These are phyloP conservation scores for Heliconius hermathena DNA, from an alignment of 1,140 invertebrate species.

Conservation along the genomic window DNA sequence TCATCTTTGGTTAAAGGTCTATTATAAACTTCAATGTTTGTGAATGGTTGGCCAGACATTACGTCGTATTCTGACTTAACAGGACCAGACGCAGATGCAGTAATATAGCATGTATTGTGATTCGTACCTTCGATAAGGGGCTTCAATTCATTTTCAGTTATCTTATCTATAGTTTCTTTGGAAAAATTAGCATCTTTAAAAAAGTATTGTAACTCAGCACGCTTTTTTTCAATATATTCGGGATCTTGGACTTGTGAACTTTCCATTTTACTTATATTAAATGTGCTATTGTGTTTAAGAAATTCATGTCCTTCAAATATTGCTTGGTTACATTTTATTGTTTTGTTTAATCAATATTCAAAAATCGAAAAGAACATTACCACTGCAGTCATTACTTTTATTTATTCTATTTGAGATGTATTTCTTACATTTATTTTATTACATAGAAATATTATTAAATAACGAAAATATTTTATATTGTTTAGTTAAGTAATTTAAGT, in stretches of 20 bases:
- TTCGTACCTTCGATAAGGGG: constrained; percentile 45
- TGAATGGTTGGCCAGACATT: constrained; percentile 76
- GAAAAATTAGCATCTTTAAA: constrained; percentile 64
- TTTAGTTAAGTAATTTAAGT: not conserved
- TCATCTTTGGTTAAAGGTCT: constrained; percentile 61
- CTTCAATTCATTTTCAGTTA: constrained; percentile 71
- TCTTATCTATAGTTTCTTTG: constrained; percentile 55
- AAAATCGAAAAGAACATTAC: constrained; percentile 30
- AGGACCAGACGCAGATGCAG: constrained; percentile 53
- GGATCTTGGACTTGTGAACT: constrained; percentile 13
- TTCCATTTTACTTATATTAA: not conserved
- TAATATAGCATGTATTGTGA: constrained; percentile 58
- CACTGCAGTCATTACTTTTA: not conserved
- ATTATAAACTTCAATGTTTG: constrained; percentile 57
- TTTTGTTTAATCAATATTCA: constrained; percentile 39
- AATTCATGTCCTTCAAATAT: not conserved
- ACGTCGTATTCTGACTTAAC: constrained; percentile 71
- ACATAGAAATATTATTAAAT: not conserved
- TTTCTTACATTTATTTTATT: not conserved
- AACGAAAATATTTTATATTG: not conserved
- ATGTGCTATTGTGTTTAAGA: not conserved
- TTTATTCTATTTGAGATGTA: not conserved
- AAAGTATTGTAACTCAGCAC: constrained; percentile 60
- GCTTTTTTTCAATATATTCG: constrained; percentile 60
- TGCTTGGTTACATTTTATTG: constrained; percentile 25